Evolutionary conservation across 2,113 vertebrate genomes (phyloP).

Genomic region (Albula glossodonta): DNA sequence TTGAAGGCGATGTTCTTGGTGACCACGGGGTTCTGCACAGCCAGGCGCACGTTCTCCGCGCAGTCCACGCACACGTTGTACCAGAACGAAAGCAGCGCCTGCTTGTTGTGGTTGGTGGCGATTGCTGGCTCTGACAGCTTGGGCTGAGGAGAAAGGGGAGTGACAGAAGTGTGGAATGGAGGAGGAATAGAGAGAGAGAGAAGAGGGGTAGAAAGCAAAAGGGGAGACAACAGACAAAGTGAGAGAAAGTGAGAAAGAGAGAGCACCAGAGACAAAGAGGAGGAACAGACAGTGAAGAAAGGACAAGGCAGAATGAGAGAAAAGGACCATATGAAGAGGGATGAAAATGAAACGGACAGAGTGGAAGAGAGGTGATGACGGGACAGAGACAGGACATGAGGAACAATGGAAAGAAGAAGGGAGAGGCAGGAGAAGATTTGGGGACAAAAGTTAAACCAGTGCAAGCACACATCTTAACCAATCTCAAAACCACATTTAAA

Average conservation of each 20-base stretch:
- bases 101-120: conserved; percentile 99
- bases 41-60: conserved; percentile 94
- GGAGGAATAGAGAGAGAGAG: neutral
- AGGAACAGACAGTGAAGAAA: neutral
- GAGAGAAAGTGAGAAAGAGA: neutral
- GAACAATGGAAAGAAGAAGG: neutral
- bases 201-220: neutral
- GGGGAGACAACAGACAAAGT: neutral
- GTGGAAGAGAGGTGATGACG: neutral
- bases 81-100: conserved; percentile 98
- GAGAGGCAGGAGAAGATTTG: no score
- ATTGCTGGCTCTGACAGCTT: conserved; percentile 98
- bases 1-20: conserved; percentile 99
- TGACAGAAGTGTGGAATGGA: neutral
- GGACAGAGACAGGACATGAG: neutral
- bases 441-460: neutral
- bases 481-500: neutral
- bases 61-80: conserved; percentile 97
- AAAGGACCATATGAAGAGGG: neutral
- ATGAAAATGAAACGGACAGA: neutral
- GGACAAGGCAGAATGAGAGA: neutral
- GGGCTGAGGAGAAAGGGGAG: conserved; percentile 64
- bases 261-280: no score
- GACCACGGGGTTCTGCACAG: conserved; percentile 97
- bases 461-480: neutral